Evolutionary conservation across 2,113 vertebrate genomes (phyloP), one percentile per base, ranked within the genome.

Genomic region (Scytalopus superciliaris): DNA sequence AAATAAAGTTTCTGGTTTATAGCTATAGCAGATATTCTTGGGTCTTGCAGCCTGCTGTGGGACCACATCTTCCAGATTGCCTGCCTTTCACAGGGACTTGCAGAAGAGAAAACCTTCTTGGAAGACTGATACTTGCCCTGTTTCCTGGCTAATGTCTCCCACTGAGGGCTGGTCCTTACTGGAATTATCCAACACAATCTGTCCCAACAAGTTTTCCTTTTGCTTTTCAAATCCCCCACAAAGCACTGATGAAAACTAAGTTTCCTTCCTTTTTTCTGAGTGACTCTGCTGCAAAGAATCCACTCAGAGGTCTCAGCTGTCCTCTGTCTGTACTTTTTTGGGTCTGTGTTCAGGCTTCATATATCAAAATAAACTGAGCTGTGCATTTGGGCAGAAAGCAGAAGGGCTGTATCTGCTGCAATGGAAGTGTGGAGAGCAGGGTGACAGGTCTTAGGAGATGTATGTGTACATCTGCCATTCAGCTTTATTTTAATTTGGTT

Each of bases 401-500:
- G 56, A 87, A 70, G 47, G 69, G n/a, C 37, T 2, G 0, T 7
- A 10, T 5, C 87, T 80, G 67, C 30, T 33, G 55, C 49, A 83
- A 31, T 27, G 18, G 5, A 31, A 80, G 67, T 27, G 55, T 9
- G 19, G 50, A 57, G 78, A 49, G 70, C 14, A 50, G 39, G 39
- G 28, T 40, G 31, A 69, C 66, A 33, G 22, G 24, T 23, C 50
- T 66, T 37, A 9, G 49, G 37, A 81, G 19, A 19, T 30, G 33
- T 3, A 35, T 84, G 63, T 6, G 0, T 68, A 57, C 27, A 47
- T 73, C 70, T 81, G 89, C 66, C 89, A 69, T 74, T 78, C 77
- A 76, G 72, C 49, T 94, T 93, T 96, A 94, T 87, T 95, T 87
- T 84, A 42, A 49, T 57, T 87, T n/a, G 33, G 7, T 87, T 90